Evolutionary conservation across 2,113 vertebrate species (phyloP).

Genomic region (Sinocyclocheilus rhinocerous): DNA sequence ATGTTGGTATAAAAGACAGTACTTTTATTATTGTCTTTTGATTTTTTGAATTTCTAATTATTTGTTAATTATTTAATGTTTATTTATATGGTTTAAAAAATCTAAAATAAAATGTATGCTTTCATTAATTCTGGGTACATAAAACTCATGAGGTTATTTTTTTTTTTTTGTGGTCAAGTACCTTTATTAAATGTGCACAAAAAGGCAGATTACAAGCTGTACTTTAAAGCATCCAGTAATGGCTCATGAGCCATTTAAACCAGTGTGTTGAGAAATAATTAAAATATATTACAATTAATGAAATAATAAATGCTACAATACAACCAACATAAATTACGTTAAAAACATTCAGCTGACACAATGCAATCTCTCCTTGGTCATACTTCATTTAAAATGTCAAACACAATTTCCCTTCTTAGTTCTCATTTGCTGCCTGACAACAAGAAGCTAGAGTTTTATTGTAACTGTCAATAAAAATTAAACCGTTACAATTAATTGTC

Average conservation of each 20-base stretch:
- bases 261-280: constrained; percentile 30
- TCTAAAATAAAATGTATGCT: background rate
- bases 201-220: constrained; percentile 51
- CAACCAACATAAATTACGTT: constrained; percentile 31
- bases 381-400: constrained; percentile 25
- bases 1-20: background rate
- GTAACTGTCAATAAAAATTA: background rate
- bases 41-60: background rate
- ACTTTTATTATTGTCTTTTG: background rate
- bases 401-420: background rate
- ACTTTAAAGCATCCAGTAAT: constrained; percentile 49
- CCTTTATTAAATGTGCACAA: constrained; percentile 61
- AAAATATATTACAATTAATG: constrained; percentile 12
- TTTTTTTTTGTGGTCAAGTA: constrained; percentile 26
- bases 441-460: constrained; percentile 28
- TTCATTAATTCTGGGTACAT: background rate
- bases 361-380: constrained; percentile 36
- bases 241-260: constrained; percentile 16
- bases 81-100: background rate
- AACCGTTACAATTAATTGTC: constrained; percentile 2
- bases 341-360: constrained; percentile 41
- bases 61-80: background rate
- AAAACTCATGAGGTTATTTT: background rate
- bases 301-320: constrained; percentile 44
- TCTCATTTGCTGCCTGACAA: constrained; percentile 18